These are phyloP conservation scores for Coenonympha arcania DNA, from an alignment of 2,888 invertebrate species.

Conservation along the genomic window DNA sequence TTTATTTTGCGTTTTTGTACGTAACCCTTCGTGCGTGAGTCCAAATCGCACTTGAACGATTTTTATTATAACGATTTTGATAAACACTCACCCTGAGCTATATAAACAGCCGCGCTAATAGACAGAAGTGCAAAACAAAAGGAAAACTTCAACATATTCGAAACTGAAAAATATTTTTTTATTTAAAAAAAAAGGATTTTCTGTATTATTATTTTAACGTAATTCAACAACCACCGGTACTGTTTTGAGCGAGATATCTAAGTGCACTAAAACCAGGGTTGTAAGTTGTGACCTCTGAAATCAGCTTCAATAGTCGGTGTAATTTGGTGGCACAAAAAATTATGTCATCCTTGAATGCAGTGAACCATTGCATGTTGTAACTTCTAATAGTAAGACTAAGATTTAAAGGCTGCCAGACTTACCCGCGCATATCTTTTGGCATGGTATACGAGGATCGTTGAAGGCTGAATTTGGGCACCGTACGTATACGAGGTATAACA, in stretches of 20 bases:
- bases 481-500: too few species aligned
- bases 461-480: too few species aligned
- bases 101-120: constrained; percentile 40
- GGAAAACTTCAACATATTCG: constrained; percentile 16
- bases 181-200: not conserved
- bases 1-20: not conserved
- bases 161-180: not conserved
- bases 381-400: too few species aligned
- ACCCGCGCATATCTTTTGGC: too few species aligned
- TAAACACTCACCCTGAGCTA: constrained; percentile 48
- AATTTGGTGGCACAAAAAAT: constrained; percentile 42
- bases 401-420: too few species aligned
- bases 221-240: constrained; percentile 13
- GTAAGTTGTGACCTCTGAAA: constrained; percentile 46
- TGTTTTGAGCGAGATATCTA: constrained; percentile 14
- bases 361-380: constrained; percentile 35
- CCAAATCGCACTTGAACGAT: not conserved
- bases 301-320: constrained; percentile 39
- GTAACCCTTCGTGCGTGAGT: not conserved
- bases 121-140: constrained; percentile 33
- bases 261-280: constrained; percentile 18
- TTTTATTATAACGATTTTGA: not conserved
- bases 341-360: constrained; percentile 60
- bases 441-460: too few species aligned
- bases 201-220: not conserved